Evolutionary conservation across 2,113 vertebrate species (phyloP).

Genomic region (Tiliqua scincoides): DNA sequence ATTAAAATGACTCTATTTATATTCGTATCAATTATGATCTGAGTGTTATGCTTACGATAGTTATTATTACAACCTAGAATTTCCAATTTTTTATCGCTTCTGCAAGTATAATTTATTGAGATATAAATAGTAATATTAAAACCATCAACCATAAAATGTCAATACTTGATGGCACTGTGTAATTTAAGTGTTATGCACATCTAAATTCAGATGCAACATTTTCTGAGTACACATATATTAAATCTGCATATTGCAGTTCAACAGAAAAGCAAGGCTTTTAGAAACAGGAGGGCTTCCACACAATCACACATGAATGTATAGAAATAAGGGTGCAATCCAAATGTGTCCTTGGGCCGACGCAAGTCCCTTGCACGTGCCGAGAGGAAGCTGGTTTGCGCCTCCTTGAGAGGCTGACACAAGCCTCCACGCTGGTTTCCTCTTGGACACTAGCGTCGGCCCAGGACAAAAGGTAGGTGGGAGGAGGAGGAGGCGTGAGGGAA

Average conservation of each 20-base stretch:
- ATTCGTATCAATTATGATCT: conserved; percentile 71
- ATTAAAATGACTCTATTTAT: conserved; percentile 70
- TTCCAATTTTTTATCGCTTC: conserved; percentile 60
- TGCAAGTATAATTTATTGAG: conserved; percentile 72
- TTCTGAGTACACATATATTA: conserved; percentile 68
- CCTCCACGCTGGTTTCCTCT: no score
- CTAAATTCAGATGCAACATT: conserved; percentile 63
- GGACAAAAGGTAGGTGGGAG: no score
- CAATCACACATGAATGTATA: conserved; percentile 53
- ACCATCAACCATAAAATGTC: conserved; percentile 69
- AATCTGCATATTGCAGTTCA: conserved; percentile 52
- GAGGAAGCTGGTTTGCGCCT: no score
- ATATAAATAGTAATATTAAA: conserved; percentile 77
- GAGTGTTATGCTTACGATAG: conserved; percentile 63
- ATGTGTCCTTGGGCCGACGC: no score
- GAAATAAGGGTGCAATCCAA: no score
- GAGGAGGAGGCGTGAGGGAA: no score
- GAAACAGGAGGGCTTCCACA: conserved; percentile 62
- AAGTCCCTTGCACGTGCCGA: no score
- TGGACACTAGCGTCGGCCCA: no score
- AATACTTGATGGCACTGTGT: conserved; percentile 64
- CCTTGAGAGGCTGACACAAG: no score
- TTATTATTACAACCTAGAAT: conserved; percentile 65
- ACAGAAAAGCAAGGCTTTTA: conserved; percentile 61
- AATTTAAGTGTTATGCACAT: conserved; percentile 68